Percentiles rank a stretch among this genome's conserved stretches.
Evolutionary conservation across 2,113 vertebrate species (phyloP).

Genomic region (Plecturocebus donacophilus): DNA sequence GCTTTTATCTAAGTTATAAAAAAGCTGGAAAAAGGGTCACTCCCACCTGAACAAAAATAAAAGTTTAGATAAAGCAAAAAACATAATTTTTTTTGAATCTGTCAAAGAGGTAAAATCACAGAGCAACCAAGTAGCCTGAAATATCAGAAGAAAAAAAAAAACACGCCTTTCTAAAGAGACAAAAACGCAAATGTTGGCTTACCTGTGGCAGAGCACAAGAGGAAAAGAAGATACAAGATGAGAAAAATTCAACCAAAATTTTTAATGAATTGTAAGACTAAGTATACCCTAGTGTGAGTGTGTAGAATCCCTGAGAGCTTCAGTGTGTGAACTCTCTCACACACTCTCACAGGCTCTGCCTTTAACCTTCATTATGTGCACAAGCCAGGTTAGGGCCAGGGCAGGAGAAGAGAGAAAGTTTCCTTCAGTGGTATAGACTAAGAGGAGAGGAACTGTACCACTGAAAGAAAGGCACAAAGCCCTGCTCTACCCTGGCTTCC

Average conservation of each 20-base stretch:
- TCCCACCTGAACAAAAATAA: not conserved
- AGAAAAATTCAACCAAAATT: not conserved
- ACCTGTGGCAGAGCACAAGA: not conserved
- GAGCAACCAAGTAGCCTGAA: not conserved
- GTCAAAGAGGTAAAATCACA: not conserved
- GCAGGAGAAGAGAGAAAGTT: not conserved
- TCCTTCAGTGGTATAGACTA: not conserved
- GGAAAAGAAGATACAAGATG: not conserved
- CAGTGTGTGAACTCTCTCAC: not conserved
- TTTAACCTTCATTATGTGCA: not conserved
- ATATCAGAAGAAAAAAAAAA: not conserved
- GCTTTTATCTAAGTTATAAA: not conserved
- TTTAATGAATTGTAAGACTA: not conserved
- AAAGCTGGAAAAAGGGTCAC: not conserved
- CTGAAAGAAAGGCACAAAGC: not conserved
- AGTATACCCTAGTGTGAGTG: not conserved
- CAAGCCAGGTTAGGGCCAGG: not conserved
- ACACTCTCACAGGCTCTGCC: not conserved
- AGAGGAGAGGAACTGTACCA: not conserved
- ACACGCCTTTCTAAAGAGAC: not conserved
- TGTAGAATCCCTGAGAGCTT: not conserved
- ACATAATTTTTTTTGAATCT: not conserved
- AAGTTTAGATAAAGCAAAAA: not conserved
- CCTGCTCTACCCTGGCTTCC: not conserved
- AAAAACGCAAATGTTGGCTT: not conserved